These are phyloP conservation scores for Leistus spinibarbis DNA, from an alignment of 2,888 invertebrate species.

Conservation along the genomic window DNA sequence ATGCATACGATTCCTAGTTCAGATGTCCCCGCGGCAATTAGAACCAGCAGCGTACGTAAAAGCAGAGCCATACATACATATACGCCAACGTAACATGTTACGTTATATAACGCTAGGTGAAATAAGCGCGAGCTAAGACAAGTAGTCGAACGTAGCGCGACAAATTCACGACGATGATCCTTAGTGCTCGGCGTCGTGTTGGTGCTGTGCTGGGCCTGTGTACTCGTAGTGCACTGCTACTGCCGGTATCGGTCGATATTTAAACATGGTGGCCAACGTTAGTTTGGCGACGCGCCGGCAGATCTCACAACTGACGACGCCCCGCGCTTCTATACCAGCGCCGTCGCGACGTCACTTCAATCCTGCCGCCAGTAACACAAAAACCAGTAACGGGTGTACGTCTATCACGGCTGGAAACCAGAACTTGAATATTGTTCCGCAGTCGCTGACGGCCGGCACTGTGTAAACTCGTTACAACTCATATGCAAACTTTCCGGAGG, in stretches of 20 bases:
- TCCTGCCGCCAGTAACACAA: constrained; percentile 33
- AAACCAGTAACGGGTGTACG: constrained; percentile 14
- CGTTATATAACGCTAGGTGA: neutral
- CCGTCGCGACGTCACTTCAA: constrained; percentile 14
- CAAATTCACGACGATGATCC: constrained; percentile 4
- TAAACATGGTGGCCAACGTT: constrained; percentile 26
- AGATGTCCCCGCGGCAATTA: neutral
- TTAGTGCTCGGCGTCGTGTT: neutral
- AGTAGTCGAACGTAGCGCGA: neutral
- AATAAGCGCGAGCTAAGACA: neutral
- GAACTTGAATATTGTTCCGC: neutral
- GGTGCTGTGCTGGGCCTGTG: neutral
- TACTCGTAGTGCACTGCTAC: no score
- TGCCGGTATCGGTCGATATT: constrained; percentile 20
- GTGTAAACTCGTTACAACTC: neutral
- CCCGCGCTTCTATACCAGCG: neutral
- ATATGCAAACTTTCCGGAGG: neutral
- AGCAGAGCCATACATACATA: neutral
- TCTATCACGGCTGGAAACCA: neutral
- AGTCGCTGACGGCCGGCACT: constrained; percentile 1
- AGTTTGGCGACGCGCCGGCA: constrained; percentile 12
- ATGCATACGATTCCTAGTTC: neutral
- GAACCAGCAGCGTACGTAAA: neutral
- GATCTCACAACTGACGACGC: constrained; percentile 25
- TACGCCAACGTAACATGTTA: neutral